These are phyloP conservation scores for Xylota sylvarum DNA, from an alignment of 2,888 invertebrate genomes.

Conservation along the genomic window DNA sequence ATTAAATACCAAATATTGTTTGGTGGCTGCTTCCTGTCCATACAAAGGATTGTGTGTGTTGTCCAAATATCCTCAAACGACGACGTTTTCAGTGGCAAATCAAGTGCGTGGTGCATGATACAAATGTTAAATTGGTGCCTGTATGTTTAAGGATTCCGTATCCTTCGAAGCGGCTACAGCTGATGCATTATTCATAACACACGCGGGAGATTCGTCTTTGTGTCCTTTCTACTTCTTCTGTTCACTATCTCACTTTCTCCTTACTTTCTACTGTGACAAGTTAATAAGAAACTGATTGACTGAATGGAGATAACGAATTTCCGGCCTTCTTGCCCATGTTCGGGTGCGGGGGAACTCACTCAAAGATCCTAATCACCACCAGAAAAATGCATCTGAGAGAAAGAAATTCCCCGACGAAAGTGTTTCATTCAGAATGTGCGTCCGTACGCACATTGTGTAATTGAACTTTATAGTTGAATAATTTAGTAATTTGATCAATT, in stretches of 20 bases:
- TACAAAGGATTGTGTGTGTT: slow-evolving; percentile 75
- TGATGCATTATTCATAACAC: slow-evolving; percentile 75
- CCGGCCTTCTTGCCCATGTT: slow-evolving; percentile 55
- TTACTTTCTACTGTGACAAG: slow-evolving; percentile 71
- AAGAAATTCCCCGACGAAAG: slow-evolving; percentile 53
- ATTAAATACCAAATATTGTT: slow-evolving; percentile 77
- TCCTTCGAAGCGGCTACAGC: slow-evolving; percentile 38
- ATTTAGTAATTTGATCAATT: slow-evolving; percentile 76
- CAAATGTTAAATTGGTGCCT: slow-evolving; percentile 76
- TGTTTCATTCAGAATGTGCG: slow-evolving; percentile 65
- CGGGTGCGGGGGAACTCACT: slow-evolving; percentile 14
- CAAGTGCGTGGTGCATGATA: slow-evolving; percentile 76
- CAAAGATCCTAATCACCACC: slow-evolving; percentile 73
- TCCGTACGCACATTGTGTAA: slow-evolving; percentile 74
- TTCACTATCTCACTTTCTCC: slow-evolving; percentile 57
- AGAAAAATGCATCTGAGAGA: slow-evolving; percentile 71
- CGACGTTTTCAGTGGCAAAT: slow-evolving; percentile 72
- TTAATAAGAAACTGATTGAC: slow-evolving; percentile 79
- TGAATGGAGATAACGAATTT: slow-evolving; percentile 78
- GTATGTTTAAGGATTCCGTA: slow-evolving; percentile 72
- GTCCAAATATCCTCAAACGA: slow-evolving; percentile 76
- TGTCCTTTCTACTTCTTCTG: slow-evolving; percentile 46
- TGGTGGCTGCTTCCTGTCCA: slow-evolving; percentile 74
- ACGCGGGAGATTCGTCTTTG: slow-evolving; percentile 50
- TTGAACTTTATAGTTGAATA: slow-evolving; percentile 77